These are phyloP conservation scores for Malacoctenus gilli DNA, from an alignment of 2,797 vertebrate genomes.

Conservation along the genomic window DNA sequence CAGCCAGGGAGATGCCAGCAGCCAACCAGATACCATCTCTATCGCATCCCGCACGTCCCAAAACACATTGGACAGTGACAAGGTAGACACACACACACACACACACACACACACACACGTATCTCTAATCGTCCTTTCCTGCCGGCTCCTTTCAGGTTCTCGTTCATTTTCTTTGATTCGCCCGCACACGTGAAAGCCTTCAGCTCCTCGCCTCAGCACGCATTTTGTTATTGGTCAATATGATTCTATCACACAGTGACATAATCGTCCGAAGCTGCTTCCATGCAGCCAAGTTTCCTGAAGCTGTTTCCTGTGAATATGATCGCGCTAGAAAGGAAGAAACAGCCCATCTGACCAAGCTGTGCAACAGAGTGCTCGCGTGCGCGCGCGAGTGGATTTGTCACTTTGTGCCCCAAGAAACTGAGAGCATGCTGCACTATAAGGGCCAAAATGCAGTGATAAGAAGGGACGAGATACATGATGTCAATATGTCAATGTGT, in stretches of 20 bases:
- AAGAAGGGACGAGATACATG: too few relatives aligned
- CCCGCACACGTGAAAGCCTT: too few relatives aligned
- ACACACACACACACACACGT: too few relatives aligned
- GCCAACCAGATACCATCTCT: slow-evolving; percentile 97
- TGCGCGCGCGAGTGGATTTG: slow-evolving; percentile 8
- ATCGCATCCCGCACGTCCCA: slow-evolving; percentile 97
- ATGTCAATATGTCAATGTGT: too few relatives aligned
- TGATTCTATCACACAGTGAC: slow-evolving; percentile 11
- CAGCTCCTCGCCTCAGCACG: neutral
- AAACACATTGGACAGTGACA: slow-evolving; percentile 98
- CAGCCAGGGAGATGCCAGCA: slow-evolving; percentile 98
- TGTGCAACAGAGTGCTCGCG: slow-evolving; percentile 11
- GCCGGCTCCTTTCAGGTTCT: too few relatives aligned
- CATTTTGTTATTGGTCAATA: neutral
- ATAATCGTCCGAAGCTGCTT: slow-evolving; percentile 8
- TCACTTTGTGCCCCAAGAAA: neutral
- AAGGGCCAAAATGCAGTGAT: too few relatives aligned
- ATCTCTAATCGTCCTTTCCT: too few relatives aligned
- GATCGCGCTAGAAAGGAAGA: slow-evolving; percentile 49
- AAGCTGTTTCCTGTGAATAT: slow-evolving; percentile 50
- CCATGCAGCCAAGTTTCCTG: slow-evolving; percentile 21
- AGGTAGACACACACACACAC: slow-evolving; percentile 81
- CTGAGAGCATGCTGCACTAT: too few relatives aligned
- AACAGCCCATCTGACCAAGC: slow-evolving; percentile 51
- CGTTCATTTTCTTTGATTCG: too few relatives aligned